These are phyloP conservation scores for Ormyrus labotus DNA, from an alignment of 2,888 invertebrate genomes.

Conservation along the genomic window DNA sequence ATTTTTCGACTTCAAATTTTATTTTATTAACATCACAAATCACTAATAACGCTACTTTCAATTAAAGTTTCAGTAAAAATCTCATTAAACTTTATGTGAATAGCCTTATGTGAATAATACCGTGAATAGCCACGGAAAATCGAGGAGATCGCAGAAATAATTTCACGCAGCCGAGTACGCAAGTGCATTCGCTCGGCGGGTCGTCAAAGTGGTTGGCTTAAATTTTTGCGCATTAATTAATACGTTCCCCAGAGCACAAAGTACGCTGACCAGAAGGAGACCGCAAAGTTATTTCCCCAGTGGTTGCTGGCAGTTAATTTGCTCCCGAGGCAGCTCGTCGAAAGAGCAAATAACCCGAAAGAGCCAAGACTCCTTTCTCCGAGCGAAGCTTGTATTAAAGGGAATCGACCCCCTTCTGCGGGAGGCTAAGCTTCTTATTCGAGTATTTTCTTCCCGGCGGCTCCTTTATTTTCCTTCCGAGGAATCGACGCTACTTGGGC, in stretches of 20 bases:
- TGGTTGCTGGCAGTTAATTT: slow-evolving; percentile 8
- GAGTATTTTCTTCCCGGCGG: not conserved
- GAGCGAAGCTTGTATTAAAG: not conserved
- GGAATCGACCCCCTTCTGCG: not conserved
- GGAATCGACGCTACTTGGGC: not conserved
- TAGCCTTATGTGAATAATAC: no score
- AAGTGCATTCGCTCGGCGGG: not conserved
- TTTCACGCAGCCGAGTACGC: no score
- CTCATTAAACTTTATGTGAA: no score
- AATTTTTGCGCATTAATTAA: no score
- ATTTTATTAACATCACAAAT: no score
- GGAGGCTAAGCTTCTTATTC: not conserved
- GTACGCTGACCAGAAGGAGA: not conserved
- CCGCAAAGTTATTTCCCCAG: slow-evolving; percentile 18
- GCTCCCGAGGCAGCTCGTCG: slow-evolving; percentile 1
- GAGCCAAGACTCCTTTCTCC: slow-evolving; percentile 4
- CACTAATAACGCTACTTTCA: no score
- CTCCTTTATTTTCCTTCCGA: not conserved
- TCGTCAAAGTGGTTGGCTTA: no score
- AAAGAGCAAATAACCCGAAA: slow-evolving; percentile 23
- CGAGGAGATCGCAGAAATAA: no score
- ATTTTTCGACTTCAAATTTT: no score
- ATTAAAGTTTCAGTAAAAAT: no score
- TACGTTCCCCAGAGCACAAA: not conserved
- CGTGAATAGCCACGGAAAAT: no score